Percentiles rank a stretch among this genome's conserved stretches.
phyloP scores from a whole-genome alignment of 1,140 invertebrate species.

The Ceratosolen solmsi region DNA sequence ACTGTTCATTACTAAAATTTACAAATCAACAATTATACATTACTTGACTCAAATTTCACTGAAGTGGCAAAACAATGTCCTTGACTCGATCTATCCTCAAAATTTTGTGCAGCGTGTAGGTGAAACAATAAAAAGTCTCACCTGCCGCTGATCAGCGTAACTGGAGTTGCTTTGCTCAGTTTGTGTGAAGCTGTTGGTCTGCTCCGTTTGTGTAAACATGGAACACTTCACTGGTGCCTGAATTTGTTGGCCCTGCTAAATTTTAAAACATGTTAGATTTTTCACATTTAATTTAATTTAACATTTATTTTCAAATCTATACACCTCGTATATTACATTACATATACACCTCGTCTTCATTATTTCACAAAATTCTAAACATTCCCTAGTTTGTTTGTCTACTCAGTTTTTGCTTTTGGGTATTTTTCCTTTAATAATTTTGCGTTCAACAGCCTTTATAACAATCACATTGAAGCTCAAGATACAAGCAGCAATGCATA shows the following conservation, averaged over 20 bases:
- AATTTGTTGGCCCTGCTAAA: slow-evolving; percentile 62
- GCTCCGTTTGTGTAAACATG: slow-evolving; percentile 71
- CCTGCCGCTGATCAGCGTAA: slow-evolving; percentile 66
- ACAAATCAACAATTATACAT: slow-evolving; percentile 43
- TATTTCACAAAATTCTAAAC: not conserved
- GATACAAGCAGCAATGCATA: not conserved
- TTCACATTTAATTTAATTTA: not conserved
- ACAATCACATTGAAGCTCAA: not conserved
- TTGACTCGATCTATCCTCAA: slow-evolving; percentile 46
- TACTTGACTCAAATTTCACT: slow-evolving; percentile 47
- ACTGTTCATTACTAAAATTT: slow-evolving; percentile 23
- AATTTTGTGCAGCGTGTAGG: slow-evolving; percentile 39
- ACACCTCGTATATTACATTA: too few relatives aligned
- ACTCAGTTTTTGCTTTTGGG: not conserved
- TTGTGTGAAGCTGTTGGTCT: slow-evolving; percentile 71
- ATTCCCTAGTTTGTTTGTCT: not conserved
- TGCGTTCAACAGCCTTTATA: not conserved
- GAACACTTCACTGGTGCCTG: slow-evolving; percentile 69
- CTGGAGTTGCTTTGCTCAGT: slow-evolving; percentile 69
- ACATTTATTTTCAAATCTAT: not conserved
- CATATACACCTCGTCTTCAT: not conserved
- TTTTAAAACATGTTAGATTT: slow-evolving; percentile 47
- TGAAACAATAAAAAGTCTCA: slow-evolving; percentile 49
- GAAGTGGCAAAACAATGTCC: slow-evolving; percentile 39
- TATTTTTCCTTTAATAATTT: not conserved